These are phyloP conservation scores for Epirrhoe tristata DNA, from an alignment of 2,888 invertebrate genomes.

Conservation along the genomic window DNA sequence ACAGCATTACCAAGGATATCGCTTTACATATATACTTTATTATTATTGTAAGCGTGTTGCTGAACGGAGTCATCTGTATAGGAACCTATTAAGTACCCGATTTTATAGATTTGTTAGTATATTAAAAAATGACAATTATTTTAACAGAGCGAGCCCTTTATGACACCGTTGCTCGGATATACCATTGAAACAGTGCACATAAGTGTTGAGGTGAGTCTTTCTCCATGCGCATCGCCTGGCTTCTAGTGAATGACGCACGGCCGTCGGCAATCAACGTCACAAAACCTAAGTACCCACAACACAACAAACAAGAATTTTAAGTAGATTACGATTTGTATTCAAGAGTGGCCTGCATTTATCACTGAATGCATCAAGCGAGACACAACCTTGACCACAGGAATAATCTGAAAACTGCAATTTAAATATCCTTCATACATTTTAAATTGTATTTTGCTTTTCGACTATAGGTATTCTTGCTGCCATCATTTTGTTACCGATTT, in stretches of 20 bases:
- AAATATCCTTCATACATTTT: constrained; percentile 23
- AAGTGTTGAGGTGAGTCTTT: constrained; percentile 6
- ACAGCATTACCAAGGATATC: constrained; percentile 79
- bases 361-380: constrained; percentile 39
- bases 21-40: constrained; percentile 69
- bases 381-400: constrained; percentile 38
- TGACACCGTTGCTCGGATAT: constrained; percentile 58
- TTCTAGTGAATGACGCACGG: constrained; percentile 11
- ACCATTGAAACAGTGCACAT: constrained; percentile 7
- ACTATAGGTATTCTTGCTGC: constrained; percentile 28
- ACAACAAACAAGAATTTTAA: constrained; percentile 42
- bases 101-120: constrained; percentile 60
- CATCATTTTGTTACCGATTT: constrained; percentile 14
- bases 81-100: constrained; percentile 64
- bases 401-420: constrained; percentile 34
- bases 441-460: constrained; percentile 26
- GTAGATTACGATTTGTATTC: constrained; percentile 41
- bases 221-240: constrained; percentile 12
- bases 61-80: constrained; percentile 62
- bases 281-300: constrained; percentile 31
- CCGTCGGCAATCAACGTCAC: constrained; percentile 20
- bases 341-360: constrained; percentile 41
- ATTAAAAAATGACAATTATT: constrained; percentile 63
- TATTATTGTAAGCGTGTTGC: constrained; percentile 60
- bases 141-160: constrained; percentile 52